Percentiles rank a stretch among this genome's conserved stretches.
These are phyloP conservation scores for Entosphenus tridentatus DNA, from an alignment of 2,113 vertebrate species.

Conservation along the genomic window DNA sequence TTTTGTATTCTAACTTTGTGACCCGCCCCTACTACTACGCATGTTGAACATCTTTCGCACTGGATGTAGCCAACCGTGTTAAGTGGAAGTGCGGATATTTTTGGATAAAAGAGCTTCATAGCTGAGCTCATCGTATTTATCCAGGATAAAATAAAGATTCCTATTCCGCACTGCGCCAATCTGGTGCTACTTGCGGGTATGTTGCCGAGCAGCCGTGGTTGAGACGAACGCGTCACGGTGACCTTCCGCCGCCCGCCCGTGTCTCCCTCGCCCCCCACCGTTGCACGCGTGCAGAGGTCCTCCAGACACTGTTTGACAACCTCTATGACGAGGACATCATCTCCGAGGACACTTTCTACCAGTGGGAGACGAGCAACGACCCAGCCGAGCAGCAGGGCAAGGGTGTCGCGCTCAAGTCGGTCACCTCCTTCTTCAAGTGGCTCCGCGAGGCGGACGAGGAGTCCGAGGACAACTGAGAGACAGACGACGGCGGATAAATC, in stretches of 20 bases:
- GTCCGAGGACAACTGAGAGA: slow-evolving; percentile 73
- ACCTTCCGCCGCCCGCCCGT: too few relatives aligned
- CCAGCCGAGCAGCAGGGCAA: slow-evolving; percentile 70
- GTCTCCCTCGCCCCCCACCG: background rate
- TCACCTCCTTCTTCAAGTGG: slow-evolving; percentile 92
- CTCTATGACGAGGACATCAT: slow-evolving; percentile 87
- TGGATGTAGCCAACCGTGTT: too few relatives aligned
- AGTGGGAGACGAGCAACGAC: slow-evolving; percentile 91
- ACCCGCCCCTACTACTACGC: too few relatives aligned
- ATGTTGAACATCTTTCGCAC: too few relatives aligned
- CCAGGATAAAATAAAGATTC: background rate
- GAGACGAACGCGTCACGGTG: too few relatives aligned
- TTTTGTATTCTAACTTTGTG: too few relatives aligned
- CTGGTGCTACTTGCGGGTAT: background rate
- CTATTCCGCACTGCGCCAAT: too few relatives aligned
- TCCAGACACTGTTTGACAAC: slow-evolving; percentile 75
- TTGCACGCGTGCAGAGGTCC: slow-evolving; percentile 31
- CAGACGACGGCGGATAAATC: too few relatives aligned
- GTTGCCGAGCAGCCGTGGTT: background rate
- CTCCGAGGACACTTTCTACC: slow-evolving; percentile 87
- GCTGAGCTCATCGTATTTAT: too few relatives aligned
- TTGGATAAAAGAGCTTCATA: too few relatives aligned
- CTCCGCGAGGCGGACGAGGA: slow-evolving; percentile 82
- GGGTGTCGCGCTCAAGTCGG: slow-evolving; percentile 85
- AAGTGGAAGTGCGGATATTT: too few relatives aligned